Conservation (phyloP, 2,888 invertebrate genomes). For the Parthenolecanium corni region DNA sequence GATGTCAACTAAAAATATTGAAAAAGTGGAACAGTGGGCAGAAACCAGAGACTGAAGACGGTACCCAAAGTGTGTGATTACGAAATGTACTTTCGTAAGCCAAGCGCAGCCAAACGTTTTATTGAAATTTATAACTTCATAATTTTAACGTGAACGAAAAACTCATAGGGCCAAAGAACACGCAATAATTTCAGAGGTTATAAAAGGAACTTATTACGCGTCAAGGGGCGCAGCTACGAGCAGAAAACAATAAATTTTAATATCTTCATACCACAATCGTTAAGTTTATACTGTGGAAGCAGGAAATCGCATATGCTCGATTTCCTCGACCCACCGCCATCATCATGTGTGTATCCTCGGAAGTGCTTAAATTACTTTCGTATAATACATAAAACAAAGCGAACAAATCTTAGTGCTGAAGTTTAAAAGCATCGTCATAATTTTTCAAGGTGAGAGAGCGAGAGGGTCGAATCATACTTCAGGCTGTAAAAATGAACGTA, state of each 20-base stretch:
- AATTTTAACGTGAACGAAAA: not conserved
- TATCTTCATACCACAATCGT: not conserved
- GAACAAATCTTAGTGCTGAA: too few relatives aligned
- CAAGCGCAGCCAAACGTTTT: not conserved
- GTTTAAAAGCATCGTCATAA: too few relatives aligned
- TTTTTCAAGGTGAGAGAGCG: too few relatives aligned
- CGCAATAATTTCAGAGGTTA: not conserved
- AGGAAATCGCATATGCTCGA: not conserved
- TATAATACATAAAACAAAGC: too few relatives aligned
- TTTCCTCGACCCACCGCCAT: not conserved
- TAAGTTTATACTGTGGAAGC: not conserved
- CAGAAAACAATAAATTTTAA: not conserved
- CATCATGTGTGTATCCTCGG: not conserved
- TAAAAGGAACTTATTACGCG: conserved; percentile 2
- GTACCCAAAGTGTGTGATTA: too few relatives aligned
- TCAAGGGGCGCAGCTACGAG: not conserved
- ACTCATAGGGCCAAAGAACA: not conserved
- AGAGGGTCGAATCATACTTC: too few relatives aligned
- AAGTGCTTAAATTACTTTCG: not conserved
- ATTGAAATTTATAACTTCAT: not conserved
- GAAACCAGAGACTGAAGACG: too few relatives aligned
- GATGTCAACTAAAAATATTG: too few relatives aligned
- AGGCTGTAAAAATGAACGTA: too few relatives aligned
- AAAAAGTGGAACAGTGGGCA: too few relatives aligned
- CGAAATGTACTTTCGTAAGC: not conserved